Conservation (phyloP, 2,113 vertebrate genomes). For the Colistium nudipinnis region DNA sequence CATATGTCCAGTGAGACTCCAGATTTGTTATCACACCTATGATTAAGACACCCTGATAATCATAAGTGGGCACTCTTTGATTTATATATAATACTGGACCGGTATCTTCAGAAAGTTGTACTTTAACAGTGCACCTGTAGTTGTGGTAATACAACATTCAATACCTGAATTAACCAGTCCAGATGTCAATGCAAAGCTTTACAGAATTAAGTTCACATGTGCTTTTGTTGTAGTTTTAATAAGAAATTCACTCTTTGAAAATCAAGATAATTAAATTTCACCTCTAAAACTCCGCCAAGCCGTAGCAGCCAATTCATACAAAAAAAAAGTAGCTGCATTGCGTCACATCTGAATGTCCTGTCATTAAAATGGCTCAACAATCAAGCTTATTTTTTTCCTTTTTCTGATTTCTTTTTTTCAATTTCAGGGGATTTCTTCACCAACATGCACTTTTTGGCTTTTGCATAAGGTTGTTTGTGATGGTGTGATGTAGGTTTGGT, state of each 20-base stretch:
- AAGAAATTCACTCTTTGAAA: background rate
- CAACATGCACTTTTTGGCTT: background rate
- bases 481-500: background rate
- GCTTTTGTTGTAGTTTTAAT: background rate
- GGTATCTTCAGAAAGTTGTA: too few species aligned
- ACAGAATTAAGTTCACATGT: background rate
- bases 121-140: background rate
- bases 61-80: too few species aligned
- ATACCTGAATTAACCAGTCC: background rate
- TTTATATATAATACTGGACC: too few species aligned
- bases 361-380: conserved; percentile 3
- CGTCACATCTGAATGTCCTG: conserved; percentile 11
- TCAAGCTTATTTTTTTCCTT: background rate
- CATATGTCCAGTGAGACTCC: too few species aligned
- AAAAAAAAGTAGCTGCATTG: background rate
- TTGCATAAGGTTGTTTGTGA: background rate
- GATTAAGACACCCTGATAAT: too few species aligned
- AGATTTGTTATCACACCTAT: background rate
- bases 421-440: background rate
- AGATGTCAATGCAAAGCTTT: too few species aligned
- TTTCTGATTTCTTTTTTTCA: conserved; percentile 1
- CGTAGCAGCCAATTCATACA: background rate
- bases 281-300: background rate
- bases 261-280: background rate
- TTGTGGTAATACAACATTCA: background rate